Base-by-base conservation (phyloP, 1,140 invertebrate species). In the Colletes gigas region DNA sequence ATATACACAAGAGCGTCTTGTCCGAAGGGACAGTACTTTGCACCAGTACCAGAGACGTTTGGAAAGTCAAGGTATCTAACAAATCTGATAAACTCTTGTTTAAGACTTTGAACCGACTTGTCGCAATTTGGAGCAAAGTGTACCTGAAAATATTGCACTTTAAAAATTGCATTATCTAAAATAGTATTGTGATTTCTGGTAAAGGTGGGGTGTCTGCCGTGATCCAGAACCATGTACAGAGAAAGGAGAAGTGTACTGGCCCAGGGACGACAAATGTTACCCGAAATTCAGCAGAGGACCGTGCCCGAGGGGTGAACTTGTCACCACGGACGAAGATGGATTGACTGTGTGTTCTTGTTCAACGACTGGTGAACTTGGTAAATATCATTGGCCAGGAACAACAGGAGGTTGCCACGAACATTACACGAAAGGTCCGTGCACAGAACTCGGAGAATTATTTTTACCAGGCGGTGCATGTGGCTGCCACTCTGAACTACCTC, bases 361-460 rank as follows among this genome's bases (percentile, higher is more conserved):
- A 4, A 81, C 90, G 1, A 78, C 86, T 9, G 93, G 93, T 4
- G 94, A 94, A 81, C 82, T 95, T 47, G 87, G 89, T 17, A 86
- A 91, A 12, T 95, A 94, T 79, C 93, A 92, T 52, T 95, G 94
- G 93, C 83, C 89, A 6, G 87, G 92, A 0, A 89, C 87, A 7
- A 94, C 94, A 47, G 94, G 94, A 9, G 94, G 95, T 5, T 97
- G 97, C 87, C 96, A 97, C 84, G 95, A 97, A 84, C 96, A 97
- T 89, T 97, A 96, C 86, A 96, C 96, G 0, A 94, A 94, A 82
- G 97, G 97, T 1, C 97, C 97, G 6, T 97, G 97, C 88, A 94
- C 94, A 52, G 95, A 96, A 88, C 93, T 93, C 3, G 97, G 97
- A 0, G 94, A 96, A 88, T 91, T 97, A 57, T 97, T 97, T 90